Base-by-base conservation (phyloP, 2,797 vertebrate genomes). In the Peromyscus nudipes region DNA sequence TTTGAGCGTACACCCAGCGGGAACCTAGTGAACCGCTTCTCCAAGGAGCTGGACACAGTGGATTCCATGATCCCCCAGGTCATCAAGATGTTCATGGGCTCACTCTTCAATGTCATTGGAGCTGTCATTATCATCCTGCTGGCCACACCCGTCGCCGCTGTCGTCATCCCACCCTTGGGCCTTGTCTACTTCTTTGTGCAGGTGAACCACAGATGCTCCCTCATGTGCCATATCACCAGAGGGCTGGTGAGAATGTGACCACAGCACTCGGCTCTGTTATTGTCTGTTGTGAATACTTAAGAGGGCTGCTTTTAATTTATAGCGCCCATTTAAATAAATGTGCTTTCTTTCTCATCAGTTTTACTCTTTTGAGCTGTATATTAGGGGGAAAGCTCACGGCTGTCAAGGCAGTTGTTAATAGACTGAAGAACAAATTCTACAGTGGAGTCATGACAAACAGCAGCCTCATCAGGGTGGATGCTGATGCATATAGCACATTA, bases 31-130 rank as follows among this genome's bases (percentile, higher is more conserved):
- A 99, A 99, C 98, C 99, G 99, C 87, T 99, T 99, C 97, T 99
- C 99, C 87, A 99, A 99, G 98, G 99, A 99, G 98, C 99, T 99
- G 0, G 99, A 99, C 98, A 99, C 99, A 43, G 99, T 99, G 37
- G 99, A 99, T 98, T 99, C 99, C 0, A 90, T 99, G 96, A 99
- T 99, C 73, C 99, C 99, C 0, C 99, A 98, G 97, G 99, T 99
- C 91, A 99, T 99, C 94, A 99, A 99, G 98, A 99, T 99, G 99
- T 99, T 99, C 98, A 98, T 99, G 99, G 99, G 99, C 95, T 99
- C 99, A 0, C 97, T 99, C 29, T 99, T 99, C 94, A 99, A 98
- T 0, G 99, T 99, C 52, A 52, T 99, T 1, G 99, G 99, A 0
- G 98, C 99, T 69, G 99, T 99, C 88, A 96, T 99, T 14, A 80